phyloP scores from a whole-genome alignment of 53 echinoderm and acorn worm species.

The Stichopus horrens region DNA sequence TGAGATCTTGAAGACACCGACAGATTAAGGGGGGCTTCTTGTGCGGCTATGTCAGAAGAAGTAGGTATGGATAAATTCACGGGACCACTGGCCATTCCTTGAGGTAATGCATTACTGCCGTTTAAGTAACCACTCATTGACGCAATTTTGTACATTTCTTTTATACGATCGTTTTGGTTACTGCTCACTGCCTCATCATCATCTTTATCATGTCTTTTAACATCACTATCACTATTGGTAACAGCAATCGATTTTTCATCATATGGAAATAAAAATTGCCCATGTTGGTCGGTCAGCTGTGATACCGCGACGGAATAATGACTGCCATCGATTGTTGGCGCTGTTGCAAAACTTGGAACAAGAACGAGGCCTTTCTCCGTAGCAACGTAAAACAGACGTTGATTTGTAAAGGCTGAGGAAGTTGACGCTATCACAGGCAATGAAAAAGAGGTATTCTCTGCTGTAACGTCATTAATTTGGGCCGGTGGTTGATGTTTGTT shows the following conservation, averaged over 20 bases:
- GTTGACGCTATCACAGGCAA: conserved; percentile 6
- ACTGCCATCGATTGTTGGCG: conserved; percentile 11
- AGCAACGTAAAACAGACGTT: conserved; percentile 29
- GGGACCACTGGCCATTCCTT: not conserved
- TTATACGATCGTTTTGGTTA: not conserved
- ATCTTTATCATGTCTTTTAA: too few species aligned
- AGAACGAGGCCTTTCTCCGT: conserved; percentile 34
- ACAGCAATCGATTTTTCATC: conserved; percentile 21
- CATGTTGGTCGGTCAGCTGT: conserved; percentile 35
- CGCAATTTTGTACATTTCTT: not conserved
- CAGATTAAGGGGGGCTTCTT: conserved; percentile 25
- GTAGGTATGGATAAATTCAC: not conserved
- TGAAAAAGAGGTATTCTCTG: not conserved
- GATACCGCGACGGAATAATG: conserved; percentile 13
- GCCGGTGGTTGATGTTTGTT: too few species aligned
- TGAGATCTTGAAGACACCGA: conserved; percentile 1
- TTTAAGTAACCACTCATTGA: not conserved
- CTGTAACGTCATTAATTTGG: not conserved
- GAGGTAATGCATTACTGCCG: not conserved
- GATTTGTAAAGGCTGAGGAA: not conserved
- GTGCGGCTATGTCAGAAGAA: not conserved
- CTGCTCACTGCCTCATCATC: not conserved
- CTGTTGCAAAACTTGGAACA: conserved; percentile 30
- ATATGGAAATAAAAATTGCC: conserved; percentile 16
- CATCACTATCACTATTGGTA: not conserved